Conservation (phyloP, 2,888 invertebrate genomes). For the Tetragonisca angustula region DNA sequence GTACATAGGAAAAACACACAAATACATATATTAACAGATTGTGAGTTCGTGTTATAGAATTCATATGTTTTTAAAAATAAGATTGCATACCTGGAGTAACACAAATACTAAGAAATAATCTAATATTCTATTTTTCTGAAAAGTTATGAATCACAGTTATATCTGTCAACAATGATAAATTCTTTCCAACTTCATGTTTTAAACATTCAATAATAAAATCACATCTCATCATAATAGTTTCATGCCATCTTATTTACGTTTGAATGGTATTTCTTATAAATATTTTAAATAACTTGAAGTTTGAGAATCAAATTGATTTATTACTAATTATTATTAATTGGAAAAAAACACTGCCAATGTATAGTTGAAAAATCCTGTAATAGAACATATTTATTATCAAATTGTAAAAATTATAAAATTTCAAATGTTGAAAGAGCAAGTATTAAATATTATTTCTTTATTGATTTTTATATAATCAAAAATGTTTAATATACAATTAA, state of each 20-base stretch:
- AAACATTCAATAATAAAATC: slow-evolving; percentile 58
- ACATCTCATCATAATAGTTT: slow-evolving; percentile 59
- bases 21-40: slow-evolving; percentile 35
- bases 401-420: slow-evolving; percentile 6
- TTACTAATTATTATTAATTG: slow-evolving; percentile 27
- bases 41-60: slow-evolving; percentile 35
- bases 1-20: slow-evolving; percentile 35
- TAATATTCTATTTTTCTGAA: slow-evolving; percentile 70
- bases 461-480: slow-evolving; percentile 4
- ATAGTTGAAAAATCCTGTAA: slow-evolving; percentile 15
- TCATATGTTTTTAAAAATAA: slow-evolving; percentile 55
- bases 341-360: slow-evolving; percentile 58
- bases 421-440: neutral
- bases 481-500: slow-evolving; percentile 8
- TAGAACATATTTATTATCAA: neutral
- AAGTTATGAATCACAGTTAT: slow-evolving; percentile 65
- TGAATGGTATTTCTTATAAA: slow-evolving; percentile 43
- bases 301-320: slow-evolving; percentile 68
- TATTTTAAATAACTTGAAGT: slow-evolving; percentile 62
- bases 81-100: slow-evolving; percentile 72
- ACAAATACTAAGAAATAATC: slow-evolving; percentile 57
- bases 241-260: slow-evolving; percentile 39
- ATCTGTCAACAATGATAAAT: slow-evolving; percentile 59
- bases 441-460: neutral
- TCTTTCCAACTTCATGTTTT: slow-evolving; percentile 47